Evolutionary conservation across 1,140 invertebrate genomes (phyloP).

Genomic region (Heliconius hewitsoni): DNA sequence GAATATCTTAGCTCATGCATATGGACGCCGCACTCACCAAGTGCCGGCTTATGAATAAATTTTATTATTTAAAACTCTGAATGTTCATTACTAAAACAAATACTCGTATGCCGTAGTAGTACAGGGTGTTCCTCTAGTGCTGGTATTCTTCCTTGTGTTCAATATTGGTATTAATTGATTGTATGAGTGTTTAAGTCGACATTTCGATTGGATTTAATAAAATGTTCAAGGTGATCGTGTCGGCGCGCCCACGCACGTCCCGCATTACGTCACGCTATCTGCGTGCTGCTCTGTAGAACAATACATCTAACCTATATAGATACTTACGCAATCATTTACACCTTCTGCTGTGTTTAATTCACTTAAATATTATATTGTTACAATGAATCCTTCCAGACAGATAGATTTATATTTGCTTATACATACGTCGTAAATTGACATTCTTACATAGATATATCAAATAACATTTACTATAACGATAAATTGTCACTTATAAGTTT

Average conservation of each 20-base stretch:
- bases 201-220: slow-evolving; percentile 55
- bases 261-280: slow-evolving; percentile 59
- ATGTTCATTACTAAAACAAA: slow-evolving; percentile 81
- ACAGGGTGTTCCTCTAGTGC: slow-evolving; percentile 61
- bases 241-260: slow-evolving; percentile 66
- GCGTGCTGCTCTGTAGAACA: slow-evolving; percentile 56
- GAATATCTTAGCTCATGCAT: slow-evolving; percentile 80
- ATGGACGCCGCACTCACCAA: slow-evolving; percentile 69
- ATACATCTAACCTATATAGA: slow-evolving; percentile 62
- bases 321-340: slow-evolving; percentile 61
- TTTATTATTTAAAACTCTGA: slow-evolving; percentile 80
- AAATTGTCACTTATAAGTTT: no score
- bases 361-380: neutral
- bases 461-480: no score
- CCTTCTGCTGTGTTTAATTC: slow-evolving; percentile 38
- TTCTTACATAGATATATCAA: no score
- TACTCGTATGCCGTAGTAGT: slow-evolving; percentile 76
- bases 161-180: slow-evolving; percentile 12
- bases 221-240: slow-evolving; percentile 69
- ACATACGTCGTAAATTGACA: no score
- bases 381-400: neutral
- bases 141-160: neutral
- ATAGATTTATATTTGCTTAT: no score
- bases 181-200: slow-evolving; percentile 42
- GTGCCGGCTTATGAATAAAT: slow-evolving; percentile 79